Conservation (phyloP, 1,140 invertebrate genomes). For the Chymomyza costata region DNA sequence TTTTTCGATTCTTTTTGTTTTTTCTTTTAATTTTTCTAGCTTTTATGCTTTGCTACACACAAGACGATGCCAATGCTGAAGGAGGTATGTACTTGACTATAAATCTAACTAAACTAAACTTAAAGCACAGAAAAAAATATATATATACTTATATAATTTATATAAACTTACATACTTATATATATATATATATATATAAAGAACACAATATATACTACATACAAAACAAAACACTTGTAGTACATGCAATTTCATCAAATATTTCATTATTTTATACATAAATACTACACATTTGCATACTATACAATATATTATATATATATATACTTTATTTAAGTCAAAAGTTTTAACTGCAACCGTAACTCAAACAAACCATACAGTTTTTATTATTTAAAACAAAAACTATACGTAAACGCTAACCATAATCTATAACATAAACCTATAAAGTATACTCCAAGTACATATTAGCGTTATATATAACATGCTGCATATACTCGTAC, state of each 20-base stretch:
- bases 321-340: not conserved
- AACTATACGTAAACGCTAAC: too few species aligned
- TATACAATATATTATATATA: too few species aligned
- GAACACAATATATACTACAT: too few species aligned
- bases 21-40: slow-evolving; percentile 79
- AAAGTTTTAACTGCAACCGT: not conserved
- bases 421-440: too few species aligned
- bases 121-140: slow-evolving; percentile 8
- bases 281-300: too few species aligned
- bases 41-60: slow-evolving; percentile 94
- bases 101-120: slow-evolving; percentile 22
- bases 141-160: slow-evolving; percentile 19
- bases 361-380: not conserved
- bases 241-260: too few species aligned
- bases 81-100: slow-evolving; percentile 84
- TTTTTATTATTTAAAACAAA: not conserved
- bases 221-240: too few species aligned
- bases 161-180: slow-evolving; percentile 8
- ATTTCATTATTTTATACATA: too few species aligned
- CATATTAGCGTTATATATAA: too few species aligned
- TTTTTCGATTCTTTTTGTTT: slow-evolving; percentile 66
- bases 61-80: slow-evolving; percentile 91
- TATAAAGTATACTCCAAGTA: too few species aligned
- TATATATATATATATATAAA: slow-evolving; percentile 20
- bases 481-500: too few species aligned